Percentiles rank a stretch among this genome's conserved stretches.
These are phyloP conservation scores for Sylvia atricapilla DNA, from an alignment of 2,113 vertebrate genomes.

Conservation along the genomic window DNA sequence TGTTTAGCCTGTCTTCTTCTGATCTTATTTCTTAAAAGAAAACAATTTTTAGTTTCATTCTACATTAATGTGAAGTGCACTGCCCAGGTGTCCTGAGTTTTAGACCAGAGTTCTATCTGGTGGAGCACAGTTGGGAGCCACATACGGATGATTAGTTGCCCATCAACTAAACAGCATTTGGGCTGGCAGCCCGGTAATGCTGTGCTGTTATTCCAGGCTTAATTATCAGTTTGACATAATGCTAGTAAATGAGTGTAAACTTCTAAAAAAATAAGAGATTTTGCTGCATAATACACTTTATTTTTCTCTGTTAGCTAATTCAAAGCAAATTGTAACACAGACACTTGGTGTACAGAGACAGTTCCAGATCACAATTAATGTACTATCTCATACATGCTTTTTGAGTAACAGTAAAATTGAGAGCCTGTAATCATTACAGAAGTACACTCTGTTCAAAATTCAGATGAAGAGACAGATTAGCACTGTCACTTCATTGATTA, in stretches of 20 bases:
- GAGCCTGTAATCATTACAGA: background rate
- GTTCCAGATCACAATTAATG: constrained; percentile 5
- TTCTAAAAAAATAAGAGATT: background rate
- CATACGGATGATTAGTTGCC: background rate
- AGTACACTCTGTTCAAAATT: constrained; percentile 47
- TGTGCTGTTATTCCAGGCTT: background rate
- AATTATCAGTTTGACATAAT: background rate
- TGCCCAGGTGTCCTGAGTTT: background rate
- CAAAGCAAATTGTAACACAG: background rate
- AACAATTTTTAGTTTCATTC: background rate
- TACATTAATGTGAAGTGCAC: accelerated
- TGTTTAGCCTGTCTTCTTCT: background rate
- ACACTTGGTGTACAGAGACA: background rate
- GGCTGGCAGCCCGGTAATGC: background rate
- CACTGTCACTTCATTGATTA: constrained; percentile 54
- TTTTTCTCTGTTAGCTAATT: constrained; percentile 17
- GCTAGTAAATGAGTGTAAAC: background rate
- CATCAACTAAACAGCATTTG: background rate
- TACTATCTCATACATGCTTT: background rate
- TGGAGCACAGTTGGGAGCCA: background rate
- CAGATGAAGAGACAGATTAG: constrained; percentile 41
- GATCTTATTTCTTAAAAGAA: background rate
- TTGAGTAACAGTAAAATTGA: background rate
- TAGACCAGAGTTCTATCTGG: background rate
- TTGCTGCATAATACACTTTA: background rate